Conservation (phyloP, 2,113 vertebrate species). For the Trematocara unimaculatum region DNA sequence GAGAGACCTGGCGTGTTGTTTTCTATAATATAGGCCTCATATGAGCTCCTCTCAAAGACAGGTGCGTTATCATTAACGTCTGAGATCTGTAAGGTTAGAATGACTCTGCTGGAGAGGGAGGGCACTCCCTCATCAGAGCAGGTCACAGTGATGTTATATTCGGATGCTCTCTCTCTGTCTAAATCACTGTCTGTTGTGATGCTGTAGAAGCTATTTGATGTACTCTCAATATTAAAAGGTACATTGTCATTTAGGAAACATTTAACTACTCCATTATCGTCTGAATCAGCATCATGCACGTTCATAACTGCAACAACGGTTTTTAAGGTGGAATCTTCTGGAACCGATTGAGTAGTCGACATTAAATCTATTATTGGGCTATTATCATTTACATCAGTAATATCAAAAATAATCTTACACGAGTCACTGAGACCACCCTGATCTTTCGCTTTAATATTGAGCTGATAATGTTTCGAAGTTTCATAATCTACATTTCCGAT, state of each 20-base stretch:
- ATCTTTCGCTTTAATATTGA: conserved; percentile 68
- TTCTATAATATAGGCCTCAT: conserved; percentile 31
- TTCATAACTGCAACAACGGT: conserved; percentile 75
- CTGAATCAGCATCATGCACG: conserved; percentile 72
- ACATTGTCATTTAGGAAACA: conserved; percentile 52
- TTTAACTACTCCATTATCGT: conserved; percentile 62
- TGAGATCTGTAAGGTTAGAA: neutral
- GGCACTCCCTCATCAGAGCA: conserved; percentile 1
- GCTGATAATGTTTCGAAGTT: conserved; percentile 35
- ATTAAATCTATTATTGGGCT: conserved; percentile 49
- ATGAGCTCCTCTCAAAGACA: neutral
- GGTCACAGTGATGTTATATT: neutral
- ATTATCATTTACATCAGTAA: conserved; percentile 75
- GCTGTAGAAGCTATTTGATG: conserved; percentile 69
- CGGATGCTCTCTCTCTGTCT: neutral
- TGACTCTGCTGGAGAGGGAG: neutral
- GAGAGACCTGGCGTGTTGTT: conserved; percentile 21
- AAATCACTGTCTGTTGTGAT: conserved; percentile 33
- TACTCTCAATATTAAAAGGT: conserved; percentile 65
- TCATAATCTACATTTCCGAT: conserved; percentile 70
- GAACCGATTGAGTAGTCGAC: conserved; percentile 39
- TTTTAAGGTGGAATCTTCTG: conserved; percentile 61
- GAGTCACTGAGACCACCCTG: conserved; percentile 47
- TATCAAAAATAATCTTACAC: conserved; percentile 54
- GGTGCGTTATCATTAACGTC: neutral